Conservation (phyloP, 2,113 vertebrate species). For the Takifugu flavidus region DNA sequence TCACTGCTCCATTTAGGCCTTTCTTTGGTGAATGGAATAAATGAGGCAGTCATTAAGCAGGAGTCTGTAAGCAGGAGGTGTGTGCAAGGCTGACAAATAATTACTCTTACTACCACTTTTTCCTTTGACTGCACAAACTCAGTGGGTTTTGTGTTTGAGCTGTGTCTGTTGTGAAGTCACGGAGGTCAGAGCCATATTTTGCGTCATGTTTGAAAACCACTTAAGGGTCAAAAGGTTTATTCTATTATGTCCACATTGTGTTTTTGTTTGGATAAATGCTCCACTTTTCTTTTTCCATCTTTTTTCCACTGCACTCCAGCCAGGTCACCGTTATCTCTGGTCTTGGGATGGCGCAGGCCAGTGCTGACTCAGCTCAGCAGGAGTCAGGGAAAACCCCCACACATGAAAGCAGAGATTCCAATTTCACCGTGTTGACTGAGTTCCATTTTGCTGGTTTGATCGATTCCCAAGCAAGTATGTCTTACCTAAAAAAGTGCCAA, state of each 20-base stretch:
- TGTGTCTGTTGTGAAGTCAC: no score
- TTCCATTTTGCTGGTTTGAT: slow-evolving; percentile 45
- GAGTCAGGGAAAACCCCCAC: slow-evolving; percentile 30
- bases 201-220: no score
- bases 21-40: no score
- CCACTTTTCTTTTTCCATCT: neutral
- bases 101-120: no score
- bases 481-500: slow-evolving; percentile 30
- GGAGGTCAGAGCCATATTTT: no score
- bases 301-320: slow-evolving; percentile 20
- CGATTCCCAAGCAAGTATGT: slow-evolving; percentile 40
- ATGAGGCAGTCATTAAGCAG: no score
- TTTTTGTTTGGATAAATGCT: neutral
- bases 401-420: slow-evolving; percentile 44
- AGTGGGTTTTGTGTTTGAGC: no score
- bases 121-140: no score
- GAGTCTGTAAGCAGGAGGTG: no score
- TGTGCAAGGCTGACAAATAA: neutral
- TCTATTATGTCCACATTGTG: neutral
- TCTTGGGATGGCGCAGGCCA: slow-evolving; percentile 23
- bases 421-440: slow-evolving; percentile 27
- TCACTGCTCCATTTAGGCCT: no score
- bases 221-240: neutral
- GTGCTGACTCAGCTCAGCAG: slow-evolving; percentile 40
- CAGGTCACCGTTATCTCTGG: slow-evolving; percentile 36